Evolutionary conservation across 2,888 invertebrate genomes (phyloP).

Genomic region (Lymantria dispar): DNA sequence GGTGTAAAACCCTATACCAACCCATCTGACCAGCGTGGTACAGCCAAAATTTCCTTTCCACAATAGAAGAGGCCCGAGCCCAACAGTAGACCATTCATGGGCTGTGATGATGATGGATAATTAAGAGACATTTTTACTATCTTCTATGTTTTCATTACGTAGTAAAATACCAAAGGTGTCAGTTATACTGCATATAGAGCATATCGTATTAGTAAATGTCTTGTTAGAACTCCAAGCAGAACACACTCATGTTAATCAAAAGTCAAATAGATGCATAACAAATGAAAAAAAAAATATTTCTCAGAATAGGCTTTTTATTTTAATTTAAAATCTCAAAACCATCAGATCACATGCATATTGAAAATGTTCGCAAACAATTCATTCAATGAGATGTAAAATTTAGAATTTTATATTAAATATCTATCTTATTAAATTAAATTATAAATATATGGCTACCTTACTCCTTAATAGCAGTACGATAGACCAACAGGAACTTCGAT

Average conservation of each 20-base stretch:
- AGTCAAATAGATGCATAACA: not conserved
- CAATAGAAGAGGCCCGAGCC: too few relatives aligned
- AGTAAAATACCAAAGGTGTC: too few relatives aligned
- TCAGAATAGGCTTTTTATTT: conserved; percentile 38
- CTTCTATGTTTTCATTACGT: too few relatives aligned
- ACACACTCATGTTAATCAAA: not conserved
- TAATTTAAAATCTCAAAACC: conserved; percentile 23
- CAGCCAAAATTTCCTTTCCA: too few relatives aligned
- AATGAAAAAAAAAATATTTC: conserved; percentile 18
- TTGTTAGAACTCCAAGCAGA: conserved; percentile 4
- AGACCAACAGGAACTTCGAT: conserved; percentile 42
- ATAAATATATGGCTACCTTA: conserved; percentile 17
- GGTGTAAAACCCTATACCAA: too few relatives aligned
- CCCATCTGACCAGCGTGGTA: too few relatives aligned
- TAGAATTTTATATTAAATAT: conserved; percentile 21
- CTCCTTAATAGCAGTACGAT: conserved; percentile 32
- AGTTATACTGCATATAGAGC: too few relatives aligned
- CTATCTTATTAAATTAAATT: conserved; percentile 16
- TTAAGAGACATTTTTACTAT: too few relatives aligned
- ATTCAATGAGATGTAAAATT: conserved; percentile 15
- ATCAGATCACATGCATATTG: conserved; percentile 34
- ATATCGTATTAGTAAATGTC: not conserved
- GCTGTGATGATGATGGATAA: too few relatives aligned
- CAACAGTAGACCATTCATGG: too few relatives aligned
- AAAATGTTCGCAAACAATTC: conserved; percentile 19